Evolutionary conservation across 2,113 vertebrate genomes (phyloP).

Genomic region (Caretta caretta): DNA sequence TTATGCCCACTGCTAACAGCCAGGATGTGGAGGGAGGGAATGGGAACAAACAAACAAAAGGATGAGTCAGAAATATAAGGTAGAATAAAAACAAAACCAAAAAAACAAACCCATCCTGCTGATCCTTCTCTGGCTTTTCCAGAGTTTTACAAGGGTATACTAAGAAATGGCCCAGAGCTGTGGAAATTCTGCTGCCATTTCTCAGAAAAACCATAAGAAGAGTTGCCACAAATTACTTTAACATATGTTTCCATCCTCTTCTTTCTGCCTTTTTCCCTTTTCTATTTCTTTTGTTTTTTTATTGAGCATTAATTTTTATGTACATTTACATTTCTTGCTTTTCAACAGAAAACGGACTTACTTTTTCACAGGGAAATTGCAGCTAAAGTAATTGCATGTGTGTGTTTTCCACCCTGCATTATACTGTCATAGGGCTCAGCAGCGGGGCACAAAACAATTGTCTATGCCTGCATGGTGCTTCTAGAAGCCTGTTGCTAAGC

Average conservation of each 20-base stretch:
- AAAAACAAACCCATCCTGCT: not conserved
- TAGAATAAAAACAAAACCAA: not conserved
- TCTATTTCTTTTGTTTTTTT: conserved; percentile 17
- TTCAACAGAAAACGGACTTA: not conserved
- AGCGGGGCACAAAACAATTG: not conserved
- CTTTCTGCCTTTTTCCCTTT: conserved; percentile 26
- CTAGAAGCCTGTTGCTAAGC: rapidly evolving
- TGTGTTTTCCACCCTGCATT: rapidly evolving
- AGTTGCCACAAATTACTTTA: conserved; percentile 23
- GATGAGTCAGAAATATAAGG: not conserved
- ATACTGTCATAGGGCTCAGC: rapidly evolving
- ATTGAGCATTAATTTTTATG: conserved; percentile 23
- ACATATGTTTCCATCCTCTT: conserved; percentile 55
- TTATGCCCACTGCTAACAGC: rapidly evolving
- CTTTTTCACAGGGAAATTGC: not conserved
- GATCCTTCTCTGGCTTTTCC: conserved; percentile 51
- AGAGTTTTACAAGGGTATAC: conserved; percentile 42
- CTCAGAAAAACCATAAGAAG: conserved; percentile 61
- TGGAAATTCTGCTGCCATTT: conserved; percentile 68
- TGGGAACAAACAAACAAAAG: not conserved
- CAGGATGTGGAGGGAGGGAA: not conserved
- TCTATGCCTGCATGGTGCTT: rapidly evolving
- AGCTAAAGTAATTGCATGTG: rapidly evolving
- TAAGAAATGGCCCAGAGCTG: conserved; percentile 45
- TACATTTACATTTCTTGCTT: not conserved